Evolutionary conservation across 30 jellyfish, hydroid and myxozoan species (phyloP), one percentile per base, ranked within the genome.

Genomic region (Cassiopea xamachana): DNA sequence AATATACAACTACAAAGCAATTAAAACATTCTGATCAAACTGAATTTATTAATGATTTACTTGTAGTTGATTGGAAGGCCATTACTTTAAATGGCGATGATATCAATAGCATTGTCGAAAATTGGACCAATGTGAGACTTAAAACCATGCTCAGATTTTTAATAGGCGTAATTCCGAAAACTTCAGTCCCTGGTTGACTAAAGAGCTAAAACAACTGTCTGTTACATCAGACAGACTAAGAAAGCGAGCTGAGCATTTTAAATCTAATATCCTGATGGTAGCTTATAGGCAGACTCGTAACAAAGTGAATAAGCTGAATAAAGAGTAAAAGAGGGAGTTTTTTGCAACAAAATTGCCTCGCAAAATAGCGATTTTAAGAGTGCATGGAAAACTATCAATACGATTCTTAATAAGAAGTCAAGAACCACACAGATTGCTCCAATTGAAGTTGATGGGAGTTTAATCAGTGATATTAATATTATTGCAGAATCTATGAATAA

Each of bases 71-170:
- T 45, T 61, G 12, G 90, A 81, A 60, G 61, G 84, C 85, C 87
- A 81, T 81, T 60, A 87, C 47, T 47, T 14, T 17, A 46, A 81
- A 4, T 58, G 27, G 48, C n/a, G 77, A 78, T 78, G 87, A 78
- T 48, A 81, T 81, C 6, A 81, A 59, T 46, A 18, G n/a, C 67
- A 81, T 81, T 43, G 84, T 55, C 61, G 86, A 81, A 67, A 48
- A 55, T 8, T 81, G 85, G 90, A 60, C 75, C 39, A 48, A 78
- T 7, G n/a, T 81, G 90, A 27, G 39, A 27, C 39, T 27, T 27
- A 81, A 55, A 81, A 81, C 59, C 84, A 81, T 81, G 90, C 90
- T 60, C 90, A 60, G 3, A n/a, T 81, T 3, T 85, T 85, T 10
- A 59, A 62, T 17, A 81, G 90, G 46, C 74, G 75, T 48, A 77